Evolutionary conservation across 2,888 invertebrate species (phyloP), one percentile per base, ranked within the genome.

Genomic region (Euplagia quadripunctaria): DNA sequence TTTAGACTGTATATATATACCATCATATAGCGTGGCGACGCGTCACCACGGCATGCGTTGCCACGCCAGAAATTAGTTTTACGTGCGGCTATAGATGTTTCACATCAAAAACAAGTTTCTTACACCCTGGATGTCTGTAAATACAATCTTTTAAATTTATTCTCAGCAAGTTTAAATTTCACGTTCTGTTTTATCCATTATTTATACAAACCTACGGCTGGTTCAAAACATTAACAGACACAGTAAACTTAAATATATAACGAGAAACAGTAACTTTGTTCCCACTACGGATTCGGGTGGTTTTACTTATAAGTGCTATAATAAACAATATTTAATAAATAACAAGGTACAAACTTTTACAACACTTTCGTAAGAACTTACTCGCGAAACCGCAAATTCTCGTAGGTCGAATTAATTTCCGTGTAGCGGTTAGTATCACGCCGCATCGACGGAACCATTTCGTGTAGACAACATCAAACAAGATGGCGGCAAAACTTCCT

Each of bases 381-480:
- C 46, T 41, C 52, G 51, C 17, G 16, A 63, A 73, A 68, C 74
- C 71, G 46, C 70, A 70, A 43, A 20, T 75, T 82, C 69, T 75
- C 79, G 66, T 78, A 78, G 83, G 85, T 81, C 78, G 81, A 86
- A 87, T 88, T 88, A 90, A 90, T 90, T 87, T 89, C 87, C 89
- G 83, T 80, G 67, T 73, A 76, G 89, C 76, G 90, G 90, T 88
- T 85, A 76, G 79, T 79, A 83, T 79, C 72, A 58, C 64, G 83
- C 82, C 83, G 72, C 82, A 79, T 82, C 86, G 81, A 76, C 77
- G 85, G 80, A 84, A 87, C 83, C 89, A 89, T 90, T 89, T 90
- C 82, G 79, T 79, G 85, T 77, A 82, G 82, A 83, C 83, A 83
- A 82, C 80, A 84, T 82, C 84, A 85, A 84, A 87, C 88, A 82